Percentiles rank a stretch among this genome's conserved stretches.
Evolutionary conservation across 1,140 invertebrate species (phyloP).

Genomic region (Ips nitidus): DNA sequence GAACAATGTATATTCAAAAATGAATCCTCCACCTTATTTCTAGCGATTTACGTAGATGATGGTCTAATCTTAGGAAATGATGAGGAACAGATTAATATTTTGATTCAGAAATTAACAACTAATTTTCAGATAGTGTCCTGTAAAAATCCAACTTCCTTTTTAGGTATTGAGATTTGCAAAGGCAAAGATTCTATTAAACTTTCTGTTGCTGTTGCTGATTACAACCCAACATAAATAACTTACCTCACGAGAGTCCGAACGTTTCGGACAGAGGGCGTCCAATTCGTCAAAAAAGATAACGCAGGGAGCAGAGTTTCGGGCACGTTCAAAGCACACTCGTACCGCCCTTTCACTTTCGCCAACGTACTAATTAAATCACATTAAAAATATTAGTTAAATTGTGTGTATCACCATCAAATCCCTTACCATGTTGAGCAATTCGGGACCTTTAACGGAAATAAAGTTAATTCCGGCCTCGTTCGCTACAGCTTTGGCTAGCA

Average conservation of each 20-base stretch:
- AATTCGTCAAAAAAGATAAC: conserved; percentile 99
- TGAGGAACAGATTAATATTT: too few species aligned
- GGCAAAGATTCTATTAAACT: too few species aligned
- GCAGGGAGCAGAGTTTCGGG: conserved; percentile 93
- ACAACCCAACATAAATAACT: conserved; percentile 5
- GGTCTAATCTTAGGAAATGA: too few species aligned
- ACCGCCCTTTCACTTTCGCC: conserved; percentile 98
- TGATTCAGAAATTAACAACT: too few species aligned
- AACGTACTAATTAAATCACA: conserved; percentile 76
- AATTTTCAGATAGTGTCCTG: background rate
- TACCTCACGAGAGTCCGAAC: conserved; percentile 73
- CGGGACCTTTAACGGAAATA: conserved; percentile 90
- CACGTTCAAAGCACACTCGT: conserved; percentile 90
- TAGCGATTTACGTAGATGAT: too few species aligned
- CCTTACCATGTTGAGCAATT: conserved; percentile 84
- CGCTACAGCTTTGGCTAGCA: conserved; percentile 89
- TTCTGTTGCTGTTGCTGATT: too few species aligned
- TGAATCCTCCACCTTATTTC: too few species aligned
- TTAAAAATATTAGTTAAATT: background rate
- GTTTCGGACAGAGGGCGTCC: conserved; percentile 92
- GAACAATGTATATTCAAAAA: too few species aligned
- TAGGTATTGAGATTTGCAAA: too few species aligned
- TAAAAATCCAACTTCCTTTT: too few species aligned
- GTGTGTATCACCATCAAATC: background rate
- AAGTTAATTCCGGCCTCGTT: conserved; percentile 89